Percentiles rank a stretch among this genome's conserved stretches.
These are phyloP conservation scores for Oreochromis mossambicus DNA, from an alignment of 2,797 vertebrate species.

Conservation along the genomic window DNA sequence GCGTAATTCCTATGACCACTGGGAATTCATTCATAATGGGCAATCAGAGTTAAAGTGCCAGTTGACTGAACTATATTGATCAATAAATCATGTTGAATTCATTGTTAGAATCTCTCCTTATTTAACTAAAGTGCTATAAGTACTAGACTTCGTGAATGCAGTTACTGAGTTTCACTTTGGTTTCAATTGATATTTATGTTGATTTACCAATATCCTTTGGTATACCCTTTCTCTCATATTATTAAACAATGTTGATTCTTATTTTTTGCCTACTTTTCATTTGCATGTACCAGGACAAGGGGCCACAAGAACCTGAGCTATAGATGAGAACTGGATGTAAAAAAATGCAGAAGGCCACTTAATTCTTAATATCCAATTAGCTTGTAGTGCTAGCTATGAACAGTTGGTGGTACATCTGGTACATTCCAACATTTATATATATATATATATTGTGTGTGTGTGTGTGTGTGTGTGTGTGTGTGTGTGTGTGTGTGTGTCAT, in stretches of 20 bases:
- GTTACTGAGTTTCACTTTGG: rapidly evolving
- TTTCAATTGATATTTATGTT: background rate
- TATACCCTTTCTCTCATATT: background rate
- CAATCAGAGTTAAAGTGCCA: background rate
- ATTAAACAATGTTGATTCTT: background rate
- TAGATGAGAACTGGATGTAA: background rate
- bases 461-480: background rate
- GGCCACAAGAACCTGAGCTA: background rate
- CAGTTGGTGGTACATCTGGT: background rate
- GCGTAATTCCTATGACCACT: background rate
- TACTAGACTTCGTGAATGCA: background rate
- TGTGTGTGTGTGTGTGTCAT: background rate
- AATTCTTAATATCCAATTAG: background rate
- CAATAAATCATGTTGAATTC: background rate
- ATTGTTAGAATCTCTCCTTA: background rate
- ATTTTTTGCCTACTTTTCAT: background rate
- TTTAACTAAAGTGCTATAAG: rapidly evolving
- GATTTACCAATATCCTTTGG: rapidly evolving
- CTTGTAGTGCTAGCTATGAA: background rate
- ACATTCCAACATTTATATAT: too few relatives aligned
- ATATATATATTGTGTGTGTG: background rate
- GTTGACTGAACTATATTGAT: background rate
- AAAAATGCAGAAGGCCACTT: background rate
- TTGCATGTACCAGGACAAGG: background rate
- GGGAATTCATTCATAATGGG: background rate